phyloP scores from a whole-genome alignment of 2,113 vertebrate species.

The Hypomesus transpacificus region DNA sequence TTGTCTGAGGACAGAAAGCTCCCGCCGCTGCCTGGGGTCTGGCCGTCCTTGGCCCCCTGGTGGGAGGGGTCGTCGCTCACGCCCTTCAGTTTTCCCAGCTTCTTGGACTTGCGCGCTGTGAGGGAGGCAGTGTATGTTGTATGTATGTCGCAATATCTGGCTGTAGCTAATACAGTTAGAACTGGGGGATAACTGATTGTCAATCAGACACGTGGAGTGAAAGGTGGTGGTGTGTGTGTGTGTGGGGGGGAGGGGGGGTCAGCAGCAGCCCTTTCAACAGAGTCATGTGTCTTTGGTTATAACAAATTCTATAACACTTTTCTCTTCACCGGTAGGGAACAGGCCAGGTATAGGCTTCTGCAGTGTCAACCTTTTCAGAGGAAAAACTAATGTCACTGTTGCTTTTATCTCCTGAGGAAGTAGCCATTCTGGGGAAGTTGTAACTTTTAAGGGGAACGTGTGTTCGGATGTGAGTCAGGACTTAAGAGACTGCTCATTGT shows the following conservation, averaged over 20 bases:
- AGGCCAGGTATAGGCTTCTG: not conserved
- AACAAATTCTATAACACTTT: too few relatives aligned
- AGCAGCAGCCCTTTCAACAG: too few relatives aligned
- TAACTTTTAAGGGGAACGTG: slow-evolving; percentile 4
- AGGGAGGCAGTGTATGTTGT: slow-evolving; percentile 4
- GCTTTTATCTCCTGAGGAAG: not conserved
- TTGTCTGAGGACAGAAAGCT: slow-evolving; percentile 81
- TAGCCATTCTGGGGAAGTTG: not conserved
- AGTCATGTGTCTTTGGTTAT: too few relatives aligned
- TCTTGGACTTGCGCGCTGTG: slow-evolving; percentile 96
- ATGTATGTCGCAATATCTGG: not conserved
- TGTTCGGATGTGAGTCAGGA: slow-evolving; percentile 5
- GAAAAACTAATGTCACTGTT: not conserved
- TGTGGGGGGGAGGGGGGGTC: too few relatives aligned
- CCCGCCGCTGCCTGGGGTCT: slow-evolving; percentile 56
- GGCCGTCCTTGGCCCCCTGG: slow-evolving; percentile 84
- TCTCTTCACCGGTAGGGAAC: too few relatives aligned
- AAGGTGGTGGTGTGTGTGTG: too few relatives aligned
- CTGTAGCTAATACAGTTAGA: not conserved
- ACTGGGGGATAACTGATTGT: too few relatives aligned
- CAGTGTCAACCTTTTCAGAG: slow-evolving; percentile 3
- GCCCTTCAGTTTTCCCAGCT: slow-evolving; percentile 93
- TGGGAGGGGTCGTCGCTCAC: slow-evolving; percentile 83
- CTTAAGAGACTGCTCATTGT: slow-evolving; percentile 1
- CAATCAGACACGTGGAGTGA: too few relatives aligned